phyloP scores from a whole-genome alignment of 2,113 vertebrate genomes.

The Microtus pennsylvanicus region DNA sequence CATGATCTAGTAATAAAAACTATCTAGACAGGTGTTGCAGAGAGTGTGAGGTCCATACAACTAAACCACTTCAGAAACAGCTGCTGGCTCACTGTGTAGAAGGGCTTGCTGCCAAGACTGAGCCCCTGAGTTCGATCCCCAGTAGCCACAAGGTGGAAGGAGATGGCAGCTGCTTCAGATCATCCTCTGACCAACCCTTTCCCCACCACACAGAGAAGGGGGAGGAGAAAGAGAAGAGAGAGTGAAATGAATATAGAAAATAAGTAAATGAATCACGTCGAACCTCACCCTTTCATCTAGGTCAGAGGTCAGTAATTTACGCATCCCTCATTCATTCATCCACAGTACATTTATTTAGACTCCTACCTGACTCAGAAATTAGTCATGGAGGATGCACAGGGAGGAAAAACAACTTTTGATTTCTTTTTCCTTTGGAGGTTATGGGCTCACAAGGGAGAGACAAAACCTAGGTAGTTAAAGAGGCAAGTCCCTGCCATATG shows the following conservation, averaged over 20 bases:
- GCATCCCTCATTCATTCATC: not conserved
- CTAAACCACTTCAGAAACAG: not conserved
- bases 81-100: not conserved
- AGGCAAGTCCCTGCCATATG: not conserved
- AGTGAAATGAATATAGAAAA: not conserved
- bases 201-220: not conserved
- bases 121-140: not conserved
- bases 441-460: no score
- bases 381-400: not conserved
- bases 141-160: not conserved
- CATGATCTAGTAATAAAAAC: not conserved
- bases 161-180: not conserved
- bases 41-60: not conserved
- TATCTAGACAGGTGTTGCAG: not conserved
- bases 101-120: not conserved
- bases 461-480: not conserved
- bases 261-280: not conserved
- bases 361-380: not conserved
- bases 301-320: conserved; percentile 51
- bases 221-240: no score
- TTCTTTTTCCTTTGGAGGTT: not conserved
- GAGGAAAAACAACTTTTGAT: not conserved
- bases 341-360: not conserved
- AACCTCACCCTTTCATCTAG: not conserved
- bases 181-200: not conserved